Evolutionary conservation across 2,888 invertebrate species (phyloP).

Genomic region (Agrochola lychnidis): DNA sequence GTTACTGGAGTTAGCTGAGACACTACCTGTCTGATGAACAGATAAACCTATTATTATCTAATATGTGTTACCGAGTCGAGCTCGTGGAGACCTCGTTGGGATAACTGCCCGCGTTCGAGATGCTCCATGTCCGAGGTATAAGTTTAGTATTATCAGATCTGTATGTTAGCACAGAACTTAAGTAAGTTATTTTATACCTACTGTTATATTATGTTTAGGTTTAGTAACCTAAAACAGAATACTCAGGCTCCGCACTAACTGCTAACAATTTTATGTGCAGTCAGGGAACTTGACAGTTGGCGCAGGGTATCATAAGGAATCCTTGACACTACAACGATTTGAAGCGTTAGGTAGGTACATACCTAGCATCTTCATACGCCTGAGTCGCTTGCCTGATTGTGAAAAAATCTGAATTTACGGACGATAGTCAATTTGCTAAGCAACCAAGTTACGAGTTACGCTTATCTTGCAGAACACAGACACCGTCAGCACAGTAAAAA

Average conservation of each 20-base stretch:
- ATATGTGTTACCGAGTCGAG: background rate
- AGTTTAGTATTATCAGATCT: no score
- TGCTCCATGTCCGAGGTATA: background rate
- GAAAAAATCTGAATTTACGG: background rate
- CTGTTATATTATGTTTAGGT: background rate
- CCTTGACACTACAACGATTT: background rate
- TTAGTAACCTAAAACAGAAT: background rate
- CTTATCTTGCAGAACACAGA: background rate
- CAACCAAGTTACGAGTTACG: background rate
- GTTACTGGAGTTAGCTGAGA: background rate
- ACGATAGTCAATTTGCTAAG: background rate
- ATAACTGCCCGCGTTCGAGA: background rate
- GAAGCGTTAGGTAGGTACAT: background rate
- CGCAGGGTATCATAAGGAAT: background rate
- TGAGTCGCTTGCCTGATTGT: background rate
- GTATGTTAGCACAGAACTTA: background rate
- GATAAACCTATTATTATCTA: no score
- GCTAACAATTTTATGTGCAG: background rate
- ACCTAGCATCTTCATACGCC: background rate
- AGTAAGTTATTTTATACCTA: background rate
- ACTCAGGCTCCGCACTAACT: background rate
- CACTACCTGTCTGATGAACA: background rate
- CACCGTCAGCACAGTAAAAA: background rate
- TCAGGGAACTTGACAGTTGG: background rate
- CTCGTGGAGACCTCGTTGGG: background rate